Conservation (phyloP, 2,888 invertebrate genomes). For the Chromoteleia sp. region DNA sequence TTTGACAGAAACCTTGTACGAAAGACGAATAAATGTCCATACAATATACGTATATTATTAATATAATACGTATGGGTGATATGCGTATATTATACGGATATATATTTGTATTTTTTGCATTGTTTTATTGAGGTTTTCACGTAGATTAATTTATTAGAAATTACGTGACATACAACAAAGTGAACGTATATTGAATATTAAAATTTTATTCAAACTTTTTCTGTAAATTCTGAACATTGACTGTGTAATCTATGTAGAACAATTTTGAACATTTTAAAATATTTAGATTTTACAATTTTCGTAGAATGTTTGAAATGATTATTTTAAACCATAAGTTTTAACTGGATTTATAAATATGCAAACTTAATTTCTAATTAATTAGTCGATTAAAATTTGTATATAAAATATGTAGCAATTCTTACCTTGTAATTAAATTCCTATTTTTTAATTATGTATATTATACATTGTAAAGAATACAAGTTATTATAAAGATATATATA, state of each 20-base stretch:
- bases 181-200: conserved; percentile 2
- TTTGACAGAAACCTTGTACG: too few species aligned
- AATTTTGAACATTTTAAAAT: too few species aligned
- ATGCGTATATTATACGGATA: too few species aligned
- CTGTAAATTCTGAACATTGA: background rate
- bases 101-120: conserved; percentile 9
- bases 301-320: background rate
- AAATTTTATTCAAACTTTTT: too few species aligned
- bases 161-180: background rate
- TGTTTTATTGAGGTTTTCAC: too few species aligned
- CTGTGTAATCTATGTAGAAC: conserved; percentile 12
- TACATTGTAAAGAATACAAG: conserved; percentile 26
- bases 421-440: conserved; percentile 27
- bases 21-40: too few species aligned
- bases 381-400: conserved; percentile 10
- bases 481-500: conserved; percentile 18
- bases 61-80: too few species aligned
- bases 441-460: conserved; percentile 29
- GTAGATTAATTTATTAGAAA: conserved; percentile 11
- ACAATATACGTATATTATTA: too few species aligned
- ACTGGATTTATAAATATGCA: background rate
- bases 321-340: too few species aligned
- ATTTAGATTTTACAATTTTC: background rate
- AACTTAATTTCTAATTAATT: conserved; percentile 24
- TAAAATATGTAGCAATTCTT: conserved; percentile 4